A percentile compares a stretch with the other conserved stretches of the same genome.
Conservation (phyloP, 2,888 invertebrate genomes). For the Pachliopta kotzebuea region DNA sequence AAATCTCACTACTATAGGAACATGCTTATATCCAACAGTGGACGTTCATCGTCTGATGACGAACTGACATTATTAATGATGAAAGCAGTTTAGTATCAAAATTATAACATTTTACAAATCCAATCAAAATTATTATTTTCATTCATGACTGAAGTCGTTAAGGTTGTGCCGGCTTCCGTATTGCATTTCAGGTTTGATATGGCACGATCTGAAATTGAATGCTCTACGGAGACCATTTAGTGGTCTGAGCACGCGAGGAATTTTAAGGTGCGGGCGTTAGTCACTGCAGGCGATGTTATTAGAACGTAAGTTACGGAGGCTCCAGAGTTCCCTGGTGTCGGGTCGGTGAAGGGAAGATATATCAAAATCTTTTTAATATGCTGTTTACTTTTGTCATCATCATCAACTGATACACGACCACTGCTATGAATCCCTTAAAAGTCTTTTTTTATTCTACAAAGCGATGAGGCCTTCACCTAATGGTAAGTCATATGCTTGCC, state of each 20-base stretch:
- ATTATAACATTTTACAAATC: background rate
- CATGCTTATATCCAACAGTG: no score
- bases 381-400: no score
- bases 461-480: no score
- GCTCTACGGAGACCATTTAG: slow-evolving; percentile 33
- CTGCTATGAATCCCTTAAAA: no score
- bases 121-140: background rate
- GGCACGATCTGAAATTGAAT: slow-evolving; percentile 30
- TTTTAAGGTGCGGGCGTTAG: slow-evolving; percentile 31
- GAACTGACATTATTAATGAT: no score
- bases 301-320: slow-evolving; percentile 12
- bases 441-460: no score
- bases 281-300: slow-evolving; percentile 29
- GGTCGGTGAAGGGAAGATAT: background rate
- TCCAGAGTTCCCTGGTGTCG: slow-evolving; percentile 1
- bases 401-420: background rate
- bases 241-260: slow-evolving; percentile 37
- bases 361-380: background rate
- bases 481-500: no score
- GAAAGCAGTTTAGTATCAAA: no score
- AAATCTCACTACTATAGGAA: no score
- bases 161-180: slow-evolving; percentile 4
- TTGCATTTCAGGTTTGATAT: slow-evolving; percentile 22
- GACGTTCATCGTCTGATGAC: no score
- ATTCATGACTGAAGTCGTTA: background rate